A percentile compares a stretch with the other conserved stretches of the same genome.
These are phyloP conservation scores for Hipparchia sbordonii DNA, from an alignment of 2,888 invertebrate genomes.

Conservation along the genomic window DNA sequence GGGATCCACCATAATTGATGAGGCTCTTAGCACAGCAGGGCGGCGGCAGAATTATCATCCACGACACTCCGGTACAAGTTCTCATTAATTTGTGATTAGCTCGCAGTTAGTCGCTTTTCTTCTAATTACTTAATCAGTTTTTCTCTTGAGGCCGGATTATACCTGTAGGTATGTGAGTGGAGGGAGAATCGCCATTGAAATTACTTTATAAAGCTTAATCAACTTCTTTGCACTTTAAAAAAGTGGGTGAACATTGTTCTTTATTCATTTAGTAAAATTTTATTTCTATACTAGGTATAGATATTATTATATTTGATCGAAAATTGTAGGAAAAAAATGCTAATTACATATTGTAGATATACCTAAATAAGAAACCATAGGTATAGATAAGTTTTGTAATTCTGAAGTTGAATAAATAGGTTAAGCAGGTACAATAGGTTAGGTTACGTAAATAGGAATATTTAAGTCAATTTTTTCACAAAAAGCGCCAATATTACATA, in stretches of 20 bases:
- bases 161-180: constrained; percentile 22
- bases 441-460: no score
- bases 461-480: not conserved
- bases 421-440: no score
- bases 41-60: constrained; percentile 73
- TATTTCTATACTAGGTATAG: no score
- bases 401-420: no score
- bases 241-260: no score
- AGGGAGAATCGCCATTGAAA: constrained; percentile 19
- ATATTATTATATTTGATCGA: no score
- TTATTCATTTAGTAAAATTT: no score
- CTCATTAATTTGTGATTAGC: constrained; percentile 82
- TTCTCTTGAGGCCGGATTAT: constrained; percentile 50
- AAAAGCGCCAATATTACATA: not conserved
- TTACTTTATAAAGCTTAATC: constrained; percentile 21
- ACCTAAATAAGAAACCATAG: no score
- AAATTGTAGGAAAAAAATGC: no score
- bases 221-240: constrained; percentile 33
- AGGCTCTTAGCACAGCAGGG: constrained; percentile 81
- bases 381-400: no score
- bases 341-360: no score
- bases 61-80: constrained; percentile 75
- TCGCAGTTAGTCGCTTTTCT: constrained; percentile 72
- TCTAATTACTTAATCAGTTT: constrained; percentile 78
- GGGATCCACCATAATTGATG: constrained; percentile 80